These are phyloP conservation scores for Acrobasis consociella DNA, from an alignment of 2,888 invertebrate genomes.

Conservation along the genomic window DNA sequence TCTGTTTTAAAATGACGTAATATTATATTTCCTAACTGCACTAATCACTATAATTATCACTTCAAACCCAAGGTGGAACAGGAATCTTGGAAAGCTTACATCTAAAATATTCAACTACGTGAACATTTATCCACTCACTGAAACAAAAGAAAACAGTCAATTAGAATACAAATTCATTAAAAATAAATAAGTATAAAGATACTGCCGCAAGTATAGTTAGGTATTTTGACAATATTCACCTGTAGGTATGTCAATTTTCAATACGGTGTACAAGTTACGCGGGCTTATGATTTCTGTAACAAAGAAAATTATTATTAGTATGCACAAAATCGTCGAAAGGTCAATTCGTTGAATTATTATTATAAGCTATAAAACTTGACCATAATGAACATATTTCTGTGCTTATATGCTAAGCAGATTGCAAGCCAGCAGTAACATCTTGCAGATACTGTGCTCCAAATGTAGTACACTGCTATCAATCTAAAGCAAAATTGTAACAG, in stretches of 20 bases:
- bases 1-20: conserved; percentile 68
- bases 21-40: conserved; percentile 73
- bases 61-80: conserved; percentile 77
- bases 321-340: no score
- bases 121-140: conserved; percentile 68
- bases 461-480: no score
- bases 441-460: no score
- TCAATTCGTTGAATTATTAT: no score
- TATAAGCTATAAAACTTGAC: no score
- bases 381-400: no score
- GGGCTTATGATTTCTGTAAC: conserved; percentile 75
- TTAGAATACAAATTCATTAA: conserved; percentile 28
- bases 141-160: conserved; percentile 51
- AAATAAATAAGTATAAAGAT: not conserved
- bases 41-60: conserved; percentile 79
- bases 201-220: conserved; percentile 28
- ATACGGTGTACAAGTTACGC: conserved; percentile 57
- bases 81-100: conserved; percentile 78
- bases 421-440: no score
- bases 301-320: conserved; percentile 27
- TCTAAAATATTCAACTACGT: conserved; percentile 76
- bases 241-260: conserved; percentile 60
- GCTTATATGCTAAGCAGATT: no score
- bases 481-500: no score
- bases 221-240: conserved; percentile 51